A percentile compares a stretch with the other conserved stretches of the same genome.
Conservation (phyloP, 2,113 vertebrate genomes). For the Echinops telfairi region DNA sequence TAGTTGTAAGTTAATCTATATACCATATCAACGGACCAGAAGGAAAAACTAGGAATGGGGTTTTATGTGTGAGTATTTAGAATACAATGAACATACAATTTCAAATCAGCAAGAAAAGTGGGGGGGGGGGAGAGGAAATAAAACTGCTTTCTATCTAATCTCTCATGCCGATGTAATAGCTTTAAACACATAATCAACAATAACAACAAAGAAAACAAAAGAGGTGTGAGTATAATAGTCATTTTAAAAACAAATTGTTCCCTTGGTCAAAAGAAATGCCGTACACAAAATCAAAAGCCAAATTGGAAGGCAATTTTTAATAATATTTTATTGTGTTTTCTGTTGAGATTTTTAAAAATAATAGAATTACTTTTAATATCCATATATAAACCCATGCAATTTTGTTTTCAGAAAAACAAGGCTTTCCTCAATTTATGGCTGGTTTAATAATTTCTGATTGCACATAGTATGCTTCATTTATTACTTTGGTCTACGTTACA, state of each 20-base stretch:
- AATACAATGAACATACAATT: slow-evolving; percentile 46
- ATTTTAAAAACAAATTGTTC: slow-evolving; percentile 1
- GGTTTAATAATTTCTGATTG: neutral
- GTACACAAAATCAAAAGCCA: slow-evolving; percentile 30
- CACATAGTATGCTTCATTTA: neutral
- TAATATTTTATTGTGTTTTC: neutral
- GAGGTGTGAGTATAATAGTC: neutral
- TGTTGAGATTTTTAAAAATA: neutral
- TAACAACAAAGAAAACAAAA: slow-evolving; percentile 39
- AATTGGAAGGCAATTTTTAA: neutral
- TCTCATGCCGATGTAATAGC: slow-evolving; percentile 26
- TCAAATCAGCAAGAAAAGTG: slow-evolving; percentile 43
- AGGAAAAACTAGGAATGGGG: neutral
- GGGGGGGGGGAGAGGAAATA: neutral
- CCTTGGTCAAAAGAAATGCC: slow-evolving; percentile 59
- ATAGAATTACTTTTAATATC: slow-evolving; percentile 41
- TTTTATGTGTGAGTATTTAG: neutral
- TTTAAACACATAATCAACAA: slow-evolving; percentile 11
- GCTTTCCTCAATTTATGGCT: neutral
- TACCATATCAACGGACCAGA: neutral
- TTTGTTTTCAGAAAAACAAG: slow-evolving; percentile 23
- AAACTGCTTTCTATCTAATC: slow-evolving; percentile 53
- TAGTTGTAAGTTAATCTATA: slow-evolving; percentile 16
- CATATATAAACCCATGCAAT: neutral
- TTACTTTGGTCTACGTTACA: neutral